Evolutionary conservation across 2,113 vertebrate species (phyloP), one percentile per base, ranked within the genome.

Genomic region (Grammomys surdaster): DNA sequence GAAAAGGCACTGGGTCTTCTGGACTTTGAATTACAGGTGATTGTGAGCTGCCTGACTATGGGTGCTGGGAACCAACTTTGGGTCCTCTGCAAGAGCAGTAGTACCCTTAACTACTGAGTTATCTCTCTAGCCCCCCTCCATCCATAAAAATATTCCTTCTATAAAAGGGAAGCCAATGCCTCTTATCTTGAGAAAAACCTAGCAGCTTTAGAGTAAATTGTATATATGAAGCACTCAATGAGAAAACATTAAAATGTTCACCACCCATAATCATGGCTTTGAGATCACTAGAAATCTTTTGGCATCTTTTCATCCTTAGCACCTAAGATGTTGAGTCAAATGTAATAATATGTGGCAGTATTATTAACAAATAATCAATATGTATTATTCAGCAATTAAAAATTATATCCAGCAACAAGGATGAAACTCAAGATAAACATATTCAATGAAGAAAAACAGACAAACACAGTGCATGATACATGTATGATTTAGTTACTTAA

Each of bases 161-260:
- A 28, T 16, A 75, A 93, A 65, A 89, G 22, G 9, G 36, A 85
- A 96, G 67, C 36, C 81, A 80, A 19, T 40, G 3, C 84, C 65
- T 91, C 58, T 58, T n/a, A 70, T 65, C 86, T 94, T 78, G 46
- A 67, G 82, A 88, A 94, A 88, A 93, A 84, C 63, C 91, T 2
- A 40, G 70, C 58, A 86, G 28, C 20, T 87, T 56, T 89, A n/a
- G 22, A 86, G 54, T 94, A 63, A 95, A 76, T 22, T 58, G 26
- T 31, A 82, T 67, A 26, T 20, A 76, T 51, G 51, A 89, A 86
- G 56, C 24, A 10, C 48, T 54, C 75, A 81, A 60, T 14, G 24
- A 92, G 80, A 82, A 48, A 90, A 82, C 17, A 94, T 48, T 33
- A 76, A 87, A 85, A 36, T 56, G 40, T 36, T 88, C 2, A 31